Conservation (phyloP, 2,797 vertebrate species). For the Anas georgica region DNA sequence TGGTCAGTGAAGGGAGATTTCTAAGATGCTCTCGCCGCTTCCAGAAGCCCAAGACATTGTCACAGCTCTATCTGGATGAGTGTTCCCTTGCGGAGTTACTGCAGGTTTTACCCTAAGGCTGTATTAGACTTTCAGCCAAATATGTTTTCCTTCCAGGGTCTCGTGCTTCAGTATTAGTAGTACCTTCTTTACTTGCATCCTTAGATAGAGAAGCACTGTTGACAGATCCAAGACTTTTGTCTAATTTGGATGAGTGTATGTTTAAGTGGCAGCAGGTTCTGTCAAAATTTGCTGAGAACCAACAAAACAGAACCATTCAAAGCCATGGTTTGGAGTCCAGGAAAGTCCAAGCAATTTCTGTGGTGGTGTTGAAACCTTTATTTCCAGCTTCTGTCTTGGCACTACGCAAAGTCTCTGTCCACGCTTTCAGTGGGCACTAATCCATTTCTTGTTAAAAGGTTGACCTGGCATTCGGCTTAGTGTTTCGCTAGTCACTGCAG, state of each 20-base stretch:
- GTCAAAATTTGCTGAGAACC: not conserved
- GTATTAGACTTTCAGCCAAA: not conserved
- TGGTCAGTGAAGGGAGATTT: not conserved
- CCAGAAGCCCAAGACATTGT: not conserved
- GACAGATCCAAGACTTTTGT: not conserved
- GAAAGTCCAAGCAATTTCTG: not conserved
- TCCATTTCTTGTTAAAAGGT: not conserved
- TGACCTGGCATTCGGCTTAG: not conserved
- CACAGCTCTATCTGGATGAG: not conserved
- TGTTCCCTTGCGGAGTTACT: not conserved
- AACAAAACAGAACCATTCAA: not conserved
- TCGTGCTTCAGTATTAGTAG: not conserved
- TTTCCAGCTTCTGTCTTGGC: not conserved
- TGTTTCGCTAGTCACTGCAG: not conserved
- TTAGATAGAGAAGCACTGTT: not conserved
- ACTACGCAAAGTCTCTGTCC: not conserved
- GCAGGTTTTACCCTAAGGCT: not conserved
- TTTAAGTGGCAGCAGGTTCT: not conserved
- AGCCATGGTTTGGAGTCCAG: not conserved
- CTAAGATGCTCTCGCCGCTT: not conserved
- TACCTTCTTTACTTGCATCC: not conserved
- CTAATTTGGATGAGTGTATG: not conserved
- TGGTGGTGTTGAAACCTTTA: not conserved
- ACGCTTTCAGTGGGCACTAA: not conserved
- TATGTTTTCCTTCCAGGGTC: not conserved